phyloP scores from a whole-genome alignment of 2,113 vertebrate species.

The Prolemur simus region DNA sequence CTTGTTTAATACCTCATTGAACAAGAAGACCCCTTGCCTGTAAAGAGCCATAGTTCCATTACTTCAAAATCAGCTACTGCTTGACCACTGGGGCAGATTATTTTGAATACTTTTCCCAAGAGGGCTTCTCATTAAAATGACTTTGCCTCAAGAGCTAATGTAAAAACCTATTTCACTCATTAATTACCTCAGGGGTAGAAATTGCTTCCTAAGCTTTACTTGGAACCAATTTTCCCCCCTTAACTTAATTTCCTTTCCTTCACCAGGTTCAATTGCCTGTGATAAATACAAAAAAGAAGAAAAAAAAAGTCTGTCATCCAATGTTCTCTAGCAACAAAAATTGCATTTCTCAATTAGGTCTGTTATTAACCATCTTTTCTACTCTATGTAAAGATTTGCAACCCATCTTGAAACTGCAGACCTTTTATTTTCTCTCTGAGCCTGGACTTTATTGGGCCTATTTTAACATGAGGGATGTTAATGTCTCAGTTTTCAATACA shows the following conservation, averaged over 20 bases:
- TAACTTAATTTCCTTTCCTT: constrained; percentile 68
- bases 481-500: constrained; percentile 37
- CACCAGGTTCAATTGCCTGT: constrained; percentile 43
- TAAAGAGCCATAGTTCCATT: constrained; percentile 15
- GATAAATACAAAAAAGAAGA: constrained; percentile 55
- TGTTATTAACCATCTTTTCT: constrained; percentile 35
- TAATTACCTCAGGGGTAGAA: constrained; percentile 70
- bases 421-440: constrained; percentile 50
- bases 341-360: neutral
- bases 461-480: constrained; percentile 37
- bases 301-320: constrained; percentile 1
- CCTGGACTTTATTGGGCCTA: neutral
- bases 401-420: constrained; percentile 6
- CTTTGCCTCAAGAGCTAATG: constrained; percentile 56
- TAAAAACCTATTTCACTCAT: constrained; percentile 61
- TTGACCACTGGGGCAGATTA: constrained; percentile 32
- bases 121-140: constrained; percentile 58
- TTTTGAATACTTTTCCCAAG: constrained; percentile 53
- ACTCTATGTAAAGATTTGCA: neutral
- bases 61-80: constrained; percentile 42
- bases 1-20: neutral
- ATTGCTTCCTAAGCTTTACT: constrained; percentile 68
- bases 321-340: constrained; percentile 45
- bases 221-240: neutral
- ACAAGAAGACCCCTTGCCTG: neutral